Base-by-base conservation (phyloP, 1,140 invertebrate species). In the Drosophila suzukii region DNA sequence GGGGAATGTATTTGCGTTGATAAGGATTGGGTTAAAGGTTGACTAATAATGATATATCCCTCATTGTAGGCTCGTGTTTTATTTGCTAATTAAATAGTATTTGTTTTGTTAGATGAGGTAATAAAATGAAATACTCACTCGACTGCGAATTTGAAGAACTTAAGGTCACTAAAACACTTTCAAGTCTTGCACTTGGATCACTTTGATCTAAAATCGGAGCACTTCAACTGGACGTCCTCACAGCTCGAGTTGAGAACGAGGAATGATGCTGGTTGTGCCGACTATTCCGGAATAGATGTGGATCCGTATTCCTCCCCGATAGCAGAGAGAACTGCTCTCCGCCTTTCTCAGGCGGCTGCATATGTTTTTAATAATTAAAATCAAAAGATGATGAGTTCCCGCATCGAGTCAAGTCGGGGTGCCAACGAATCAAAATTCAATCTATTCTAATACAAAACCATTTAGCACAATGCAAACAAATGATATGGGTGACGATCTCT, bases 371-470 rank as follows among this genome's bases (percentile, higher is more conserved):
- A 63, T 71, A 47, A 78, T 78, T 85, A 63, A 76, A 68, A 83
- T 62, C 54, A 20, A 47, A 41, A 34, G 24, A 34, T n/a, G 57
- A 44, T 53, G 30, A 43, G 41, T 51, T 76, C 79, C 83, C 75
- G 83, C 83, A 82, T 88, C 30, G 20, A 46, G 43, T 12, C 10
- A 12, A 20, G 17, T 46, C 43, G 46, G 58, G 51, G 41, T 62
- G 79, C 51, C 72, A 63, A 56, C 62, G 62, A 86, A 88, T 88
- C 44, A 88, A 88, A 89, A 83, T 83, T 68, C 79, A 83, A 88
- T 88, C 88, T 70, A 78, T 88, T 74, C 58, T 88, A 89, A 88
- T 88, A 83, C 82, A 88, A 86, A 88, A 76, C 59, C 86, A 83
- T 86, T 82, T 47, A 76, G 65, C 34, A 32, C 49, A 76, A 75